phyloP scores from a whole-genome alignment of 2,888 invertebrate species.

The Digitonthophagus gazella region DNA sequence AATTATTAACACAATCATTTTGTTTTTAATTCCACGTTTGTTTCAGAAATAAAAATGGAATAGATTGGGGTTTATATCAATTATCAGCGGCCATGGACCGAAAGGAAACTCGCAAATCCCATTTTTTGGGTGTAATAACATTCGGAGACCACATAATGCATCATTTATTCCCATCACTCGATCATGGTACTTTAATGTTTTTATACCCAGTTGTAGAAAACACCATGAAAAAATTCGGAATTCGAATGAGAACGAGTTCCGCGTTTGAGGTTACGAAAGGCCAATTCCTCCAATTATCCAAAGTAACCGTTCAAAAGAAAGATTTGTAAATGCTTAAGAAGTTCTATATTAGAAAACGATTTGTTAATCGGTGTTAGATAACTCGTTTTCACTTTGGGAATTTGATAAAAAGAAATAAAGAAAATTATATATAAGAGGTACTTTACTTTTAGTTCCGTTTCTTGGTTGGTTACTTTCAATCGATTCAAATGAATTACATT shows the following conservation, averaged over 20 bases:
- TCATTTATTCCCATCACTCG: constrained; percentile 79
- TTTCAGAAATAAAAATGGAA: constrained; percentile 51
- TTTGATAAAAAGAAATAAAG: too few relatives aligned
- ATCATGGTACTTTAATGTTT: constrained; percentile 69
- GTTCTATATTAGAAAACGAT: too few relatives aligned
- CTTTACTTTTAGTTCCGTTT: too few relatives aligned
- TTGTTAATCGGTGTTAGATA: too few relatives aligned
- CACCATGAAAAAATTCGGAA: constrained; percentile 64
- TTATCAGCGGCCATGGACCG: constrained; percentile 74
- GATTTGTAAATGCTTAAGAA: too few relatives aligned
- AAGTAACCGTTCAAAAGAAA: constrained; percentile 44
- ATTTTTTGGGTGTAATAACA: constrained; percentile 67
- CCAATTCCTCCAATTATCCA: constrained; percentile 63
- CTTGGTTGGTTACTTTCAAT: too few relatives aligned
- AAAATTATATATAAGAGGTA: too few relatives aligned
- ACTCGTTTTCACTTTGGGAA: too few relatives aligned
- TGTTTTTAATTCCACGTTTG: constrained; percentile 37
- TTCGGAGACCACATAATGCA: constrained; percentile 81
- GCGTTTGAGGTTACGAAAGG: constrained; percentile 66
- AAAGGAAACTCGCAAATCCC: constrained; percentile 63
- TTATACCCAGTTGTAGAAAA: constrained; percentile 63
- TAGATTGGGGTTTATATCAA: constrained; percentile 79
- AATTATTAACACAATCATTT: background rate
- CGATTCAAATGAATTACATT: too few relatives aligned
- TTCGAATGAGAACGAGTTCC: constrained; percentile 52